Percentiles rank a stretch among this genome's conserved stretches.
Conservation (phyloP, 2,113 vertebrate species). For the Centropus unirufus region DNA sequence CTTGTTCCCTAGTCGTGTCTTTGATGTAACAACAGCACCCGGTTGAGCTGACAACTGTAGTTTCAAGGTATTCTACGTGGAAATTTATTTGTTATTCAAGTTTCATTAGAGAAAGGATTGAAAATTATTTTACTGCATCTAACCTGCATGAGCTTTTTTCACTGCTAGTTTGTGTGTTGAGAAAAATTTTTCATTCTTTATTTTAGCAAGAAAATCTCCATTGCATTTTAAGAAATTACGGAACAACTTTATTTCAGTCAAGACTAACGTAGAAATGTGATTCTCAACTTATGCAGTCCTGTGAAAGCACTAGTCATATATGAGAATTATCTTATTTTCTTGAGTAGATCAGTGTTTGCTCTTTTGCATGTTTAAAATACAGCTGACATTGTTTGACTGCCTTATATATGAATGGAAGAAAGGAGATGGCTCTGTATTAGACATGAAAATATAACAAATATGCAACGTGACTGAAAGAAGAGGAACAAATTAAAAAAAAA, state of each 20-base stretch:
- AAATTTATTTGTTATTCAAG: neutral
- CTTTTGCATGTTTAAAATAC: neutral
- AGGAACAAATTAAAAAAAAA: neutral
- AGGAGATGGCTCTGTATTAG: neutral
- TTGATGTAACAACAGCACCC: neutral
- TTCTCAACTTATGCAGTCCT: neutral
- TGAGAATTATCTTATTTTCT: neutral
- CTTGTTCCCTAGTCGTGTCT: fast-evolving
- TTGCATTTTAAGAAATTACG: neutral
- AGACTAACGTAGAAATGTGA: neutral
- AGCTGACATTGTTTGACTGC: neutral
- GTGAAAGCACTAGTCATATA: neutral
- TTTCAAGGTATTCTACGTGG: neutral
- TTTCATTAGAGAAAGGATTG: neutral
- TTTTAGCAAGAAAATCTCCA: neutral
- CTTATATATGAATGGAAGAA: neutral
- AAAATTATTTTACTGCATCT: neutral
- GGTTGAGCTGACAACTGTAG: neutral
- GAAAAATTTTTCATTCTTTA: neutral
- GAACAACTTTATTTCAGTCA: neutral
- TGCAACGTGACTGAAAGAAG: neutral
- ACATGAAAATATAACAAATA: neutral
- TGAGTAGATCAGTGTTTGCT: neutral
- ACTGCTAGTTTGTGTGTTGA: neutral
- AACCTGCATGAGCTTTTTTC: neutral